Evolutionary conservation across 2,888 invertebrate genomes (phyloP), one percentile per base, ranked within the genome.

Genomic region (Proisotoma minuta): DNA sequence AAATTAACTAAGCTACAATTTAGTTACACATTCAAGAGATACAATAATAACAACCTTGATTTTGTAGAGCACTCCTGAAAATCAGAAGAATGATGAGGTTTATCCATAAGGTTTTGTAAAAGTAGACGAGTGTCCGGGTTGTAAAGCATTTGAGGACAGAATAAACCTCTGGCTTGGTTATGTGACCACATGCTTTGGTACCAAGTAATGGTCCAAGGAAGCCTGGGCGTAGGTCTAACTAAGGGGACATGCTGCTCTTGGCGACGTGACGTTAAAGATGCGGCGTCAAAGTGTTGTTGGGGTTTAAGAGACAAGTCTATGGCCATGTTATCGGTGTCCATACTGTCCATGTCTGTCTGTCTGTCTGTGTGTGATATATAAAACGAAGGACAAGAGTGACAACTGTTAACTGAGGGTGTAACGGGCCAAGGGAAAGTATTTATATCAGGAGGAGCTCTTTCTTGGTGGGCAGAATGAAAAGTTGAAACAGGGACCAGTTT

Each of bases 201-300:
- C 74, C 74, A 74, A 12, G 72, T 49, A 20, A 71, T 72, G 4
- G 74, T 65, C 72, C 74, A 74, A 0, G 74, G 69, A 28, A 71
- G 74, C 65, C 72, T 61, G 29, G 74, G 72, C 49, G 64, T 67
- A 1, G 74, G 74, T 57, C 70, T 52, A 8, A 74, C 62, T 54
- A 73, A 67, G 10, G 53, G 58, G 1, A 62, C 59, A 20, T 57
- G 26, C 18, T 52, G 34, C 1, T 23, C 20, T 15, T 29, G 10
- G n/a, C 10, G 51, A 39, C n/a, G 59, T 51, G 65, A 53, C 15
- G 59, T 59, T 26, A 49, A 26, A 8, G 59, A 47, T 54, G 60
- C 57, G n/a, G n/a, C n/a, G n/a, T n/a, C n/a, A n/a, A n/a, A n/a
- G n/a, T n/a, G n/a, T n/a, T n/a, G n/a, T n/a, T n/a, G n/a, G n/a